Evolutionary conservation across 2,888 invertebrate genomes (phyloP).

Genomic region (Charanyca ferruginea): DNA sequence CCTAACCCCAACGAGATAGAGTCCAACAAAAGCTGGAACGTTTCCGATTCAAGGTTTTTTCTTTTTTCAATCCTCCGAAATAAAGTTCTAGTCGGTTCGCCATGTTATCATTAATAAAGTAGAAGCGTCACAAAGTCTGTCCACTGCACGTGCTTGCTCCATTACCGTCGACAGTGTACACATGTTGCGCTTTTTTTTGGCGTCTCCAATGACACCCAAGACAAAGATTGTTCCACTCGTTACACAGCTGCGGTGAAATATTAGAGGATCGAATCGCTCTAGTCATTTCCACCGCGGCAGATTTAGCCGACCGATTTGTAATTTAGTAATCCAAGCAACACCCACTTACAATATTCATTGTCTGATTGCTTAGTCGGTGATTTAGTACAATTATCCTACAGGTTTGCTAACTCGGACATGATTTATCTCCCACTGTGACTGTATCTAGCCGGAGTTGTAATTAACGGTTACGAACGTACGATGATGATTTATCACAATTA

Average conservation of each 20-base stretch:
- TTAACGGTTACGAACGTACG: conserved; percentile 78
- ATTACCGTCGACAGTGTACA: conserved; percentile 75
- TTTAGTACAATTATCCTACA: conserved; percentile 84
- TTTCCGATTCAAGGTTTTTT: conserved; percentile 46
- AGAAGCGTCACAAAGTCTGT: conserved; percentile 73
- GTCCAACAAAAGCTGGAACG: conserved; percentile 55
- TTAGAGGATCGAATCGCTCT: conserved; percentile 73
- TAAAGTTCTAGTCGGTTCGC: conserved; percentile 61
- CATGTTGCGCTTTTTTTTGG: conserved; percentile 82
- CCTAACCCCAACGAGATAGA: conserved; percentile 58
- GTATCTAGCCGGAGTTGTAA: conserved; percentile 73
- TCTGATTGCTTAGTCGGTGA: conserved; percentile 83
- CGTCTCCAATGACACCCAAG: conserved; percentile 79
- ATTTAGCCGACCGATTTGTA: conserved; percentile 81
- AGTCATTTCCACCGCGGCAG: conserved; percentile 73
- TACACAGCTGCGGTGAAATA: conserved; percentile 84
- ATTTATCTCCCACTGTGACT: conserved; percentile 79
- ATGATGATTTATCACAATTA: conserved; percentile 86
- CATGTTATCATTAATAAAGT: conserved; percentile 71
- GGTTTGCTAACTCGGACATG: conserved; percentile 81
- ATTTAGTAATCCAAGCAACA: conserved; percentile 82
- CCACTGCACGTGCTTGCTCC: conserved; percentile 80
- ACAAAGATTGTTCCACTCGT: conserved; percentile 80
- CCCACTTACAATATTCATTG: conserved; percentile 84
- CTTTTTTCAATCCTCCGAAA: conserved; percentile 43